Evolutionary conservation across 2,888 invertebrate genomes (phyloP).

Genomic region (Seira musarum): DNA sequence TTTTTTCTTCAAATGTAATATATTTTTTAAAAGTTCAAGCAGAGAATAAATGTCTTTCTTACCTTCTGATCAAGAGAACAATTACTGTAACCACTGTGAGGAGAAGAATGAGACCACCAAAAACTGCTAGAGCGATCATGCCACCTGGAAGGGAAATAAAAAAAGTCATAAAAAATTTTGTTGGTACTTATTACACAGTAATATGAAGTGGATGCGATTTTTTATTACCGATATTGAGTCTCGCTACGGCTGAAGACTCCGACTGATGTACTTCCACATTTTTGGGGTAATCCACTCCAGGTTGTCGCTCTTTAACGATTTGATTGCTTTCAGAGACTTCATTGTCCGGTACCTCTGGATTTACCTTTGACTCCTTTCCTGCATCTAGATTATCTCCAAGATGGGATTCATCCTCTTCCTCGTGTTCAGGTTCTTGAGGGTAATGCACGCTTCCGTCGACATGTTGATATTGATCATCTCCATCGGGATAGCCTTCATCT

Average conservation of each 20-base stretch:
- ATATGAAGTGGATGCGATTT: too few species aligned
- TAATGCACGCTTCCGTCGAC: constrained; percentile 19
- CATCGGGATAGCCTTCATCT: constrained; percentile 29
- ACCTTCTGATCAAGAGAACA: constrained; percentile 91
- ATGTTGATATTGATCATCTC: constrained; percentile 42
- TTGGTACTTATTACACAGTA: too few species aligned
- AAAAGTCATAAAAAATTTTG: constrained; percentile 8
- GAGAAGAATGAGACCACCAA: constrained; percentile 92
- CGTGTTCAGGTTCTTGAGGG: constrained; percentile 35
- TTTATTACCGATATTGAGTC: constrained; percentile 82
- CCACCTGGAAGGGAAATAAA: constrained; percentile 75
- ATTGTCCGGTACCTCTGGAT: constrained; percentile 76
- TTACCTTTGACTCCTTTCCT: constrained; percentile 37
- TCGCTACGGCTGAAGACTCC: constrained; percentile 74
- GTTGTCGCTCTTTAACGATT: constrained; percentile 72
- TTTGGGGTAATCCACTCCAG: constrained; percentile 75
- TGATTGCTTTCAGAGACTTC: constrained; percentile 76
- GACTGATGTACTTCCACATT: constrained; percentile 75
- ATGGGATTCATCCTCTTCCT: constrained; percentile 18
- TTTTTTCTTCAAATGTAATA: too few species aligned
- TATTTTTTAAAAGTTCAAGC: too few species aligned
- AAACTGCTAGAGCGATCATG: constrained; percentile 90
- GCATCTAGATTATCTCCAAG: constrained; percentile 26
- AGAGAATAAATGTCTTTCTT: too few species aligned
- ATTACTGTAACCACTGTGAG: constrained; percentile 92